These are phyloP conservation scores for Jaculus jaculus DNA, from an alignment of 2,113 vertebrate species.

Conservation along the genomic window DNA sequence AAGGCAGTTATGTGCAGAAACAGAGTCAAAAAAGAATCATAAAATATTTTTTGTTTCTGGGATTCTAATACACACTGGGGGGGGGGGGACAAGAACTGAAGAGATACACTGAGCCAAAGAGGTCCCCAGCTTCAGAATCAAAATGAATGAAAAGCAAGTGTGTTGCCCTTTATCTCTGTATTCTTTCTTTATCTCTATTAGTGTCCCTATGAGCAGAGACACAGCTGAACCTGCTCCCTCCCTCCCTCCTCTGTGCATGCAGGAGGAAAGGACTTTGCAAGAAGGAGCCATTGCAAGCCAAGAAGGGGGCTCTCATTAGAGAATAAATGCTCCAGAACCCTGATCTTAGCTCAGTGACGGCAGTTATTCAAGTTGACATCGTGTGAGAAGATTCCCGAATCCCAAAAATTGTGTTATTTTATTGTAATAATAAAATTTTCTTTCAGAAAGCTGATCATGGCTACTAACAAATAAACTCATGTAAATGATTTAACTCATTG, in stretches of 20 bases:
- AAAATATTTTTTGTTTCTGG: not conserved
- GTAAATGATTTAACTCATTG: not conserved
- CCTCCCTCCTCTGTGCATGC: not conserved
- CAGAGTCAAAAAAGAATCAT: not conserved
- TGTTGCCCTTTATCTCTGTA: too few relatives aligned
- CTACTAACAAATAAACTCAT: not conserved
- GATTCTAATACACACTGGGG: not conserved
- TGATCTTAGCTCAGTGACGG: not conserved
- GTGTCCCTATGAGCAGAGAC: not conserved
- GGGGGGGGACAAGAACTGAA: not conserved
- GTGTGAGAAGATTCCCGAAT: not conserved
- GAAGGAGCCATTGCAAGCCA: not conserved
- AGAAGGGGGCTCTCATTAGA: not conserved
- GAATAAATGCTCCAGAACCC: not conserved
- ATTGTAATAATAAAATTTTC: not conserved
- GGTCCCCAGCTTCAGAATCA: not conserved
- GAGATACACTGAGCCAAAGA: not conserved
- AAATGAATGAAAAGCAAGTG: not conserved
- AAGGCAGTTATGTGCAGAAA: conserved; percentile 42
- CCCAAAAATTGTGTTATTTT: not conserved
- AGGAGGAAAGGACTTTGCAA: not conserved
- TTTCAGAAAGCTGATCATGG: not conserved
- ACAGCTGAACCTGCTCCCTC: not conserved
- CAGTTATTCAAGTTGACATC: too few relatives aligned
- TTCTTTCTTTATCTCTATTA: not conserved